A percentile compares a stretch with the other conserved stretches of the same genome.
These are phyloP conservation scores for Latheticus oryzae DNA, from an alignment of 2,888 invertebrate genomes.

Conservation along the genomic window DNA sequence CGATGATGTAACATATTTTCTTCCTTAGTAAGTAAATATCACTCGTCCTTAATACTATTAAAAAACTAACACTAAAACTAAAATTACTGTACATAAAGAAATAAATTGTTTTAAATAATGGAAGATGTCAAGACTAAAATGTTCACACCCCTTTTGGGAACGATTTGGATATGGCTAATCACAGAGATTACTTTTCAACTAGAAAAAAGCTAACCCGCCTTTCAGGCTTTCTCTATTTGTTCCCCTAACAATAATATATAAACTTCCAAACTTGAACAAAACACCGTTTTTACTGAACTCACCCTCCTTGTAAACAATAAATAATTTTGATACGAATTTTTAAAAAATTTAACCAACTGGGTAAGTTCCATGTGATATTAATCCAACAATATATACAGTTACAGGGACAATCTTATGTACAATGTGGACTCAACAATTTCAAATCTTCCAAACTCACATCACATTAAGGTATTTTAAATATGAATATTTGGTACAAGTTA, in stretches of 20 bases:
- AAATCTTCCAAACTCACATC: constrained; percentile 37
- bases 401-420: constrained; percentile 48
- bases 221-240: constrained; percentile 41
- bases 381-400: constrained; percentile 46
- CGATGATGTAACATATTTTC: constrained; percentile 37
- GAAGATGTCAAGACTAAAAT: constrained; percentile 41
- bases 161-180: constrained; percentile 58
- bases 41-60: constrained; percentile 49
- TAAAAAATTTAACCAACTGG: constrained; percentile 28
- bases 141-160: constrained; percentile 44
- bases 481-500: constrained; percentile 38
- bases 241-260: constrained; percentile 52
- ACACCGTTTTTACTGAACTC: constrained; percentile 45
- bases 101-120: constrained; percentile 42
- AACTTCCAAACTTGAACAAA: constrained; percentile 57
- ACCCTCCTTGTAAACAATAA: constrained; percentile 6
- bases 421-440: constrained; percentile 41
- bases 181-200: constrained; percentile 50
- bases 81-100: constrained; percentile 57
- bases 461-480: constrained; percentile 33
- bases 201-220: constrained; percentile 25
- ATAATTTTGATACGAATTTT: constrained; percentile 3
- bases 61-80: constrained; percentile 47
- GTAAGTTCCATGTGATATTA: constrained; percentile 26
- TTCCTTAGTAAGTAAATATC: constrained; percentile 57